These are phyloP conservation scores for Carabus problematicus DNA, from an alignment of 2,888 invertebrate genomes.

Conservation along the genomic window DNA sequence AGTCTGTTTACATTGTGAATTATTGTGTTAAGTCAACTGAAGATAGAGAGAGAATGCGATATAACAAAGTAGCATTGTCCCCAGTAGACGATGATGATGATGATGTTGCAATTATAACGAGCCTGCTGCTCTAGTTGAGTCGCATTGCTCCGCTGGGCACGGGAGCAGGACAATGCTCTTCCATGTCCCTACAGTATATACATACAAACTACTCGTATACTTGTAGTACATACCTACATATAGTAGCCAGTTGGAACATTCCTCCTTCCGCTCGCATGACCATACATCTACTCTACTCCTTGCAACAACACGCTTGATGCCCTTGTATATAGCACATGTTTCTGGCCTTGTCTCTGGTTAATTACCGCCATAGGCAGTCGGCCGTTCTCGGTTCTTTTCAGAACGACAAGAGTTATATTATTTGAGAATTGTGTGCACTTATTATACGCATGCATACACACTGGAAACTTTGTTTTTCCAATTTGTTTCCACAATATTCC, in stretches of 20 bases:
- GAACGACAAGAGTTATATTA: conserved; percentile 30
- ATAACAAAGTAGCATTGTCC: conserved; percentile 1
- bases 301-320: conserved; percentile 7
- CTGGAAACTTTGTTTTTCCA: conserved; percentile 29
- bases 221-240: background rate
- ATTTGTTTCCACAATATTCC: conserved; percentile 31
- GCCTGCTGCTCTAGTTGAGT: conserved; percentile 17
- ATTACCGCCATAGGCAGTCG: conserved; percentile 25
- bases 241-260: background rate
- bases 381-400: conserved; percentile 20
- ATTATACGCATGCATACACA: conserved; percentile 33
- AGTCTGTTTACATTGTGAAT: conserved; percentile 16
- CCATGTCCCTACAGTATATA: no score
- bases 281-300: background rate
- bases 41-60: background rate
- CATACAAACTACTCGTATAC: no score
- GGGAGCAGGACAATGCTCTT: conserved; percentile 2
- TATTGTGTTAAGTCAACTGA: conserved; percentile 25
- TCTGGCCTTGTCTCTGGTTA: conserved; percentile 27
- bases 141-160: background rate
- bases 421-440: conserved; percentile 31
- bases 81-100: conserved; percentile 10
- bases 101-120: conserved; percentile 39
- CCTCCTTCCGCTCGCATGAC: background rate
- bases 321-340: conserved; percentile 2